Evolutionary conservation across 2,113 vertebrate genomes (phyloP).

Genomic region (Lontra canadensis): DNA sequence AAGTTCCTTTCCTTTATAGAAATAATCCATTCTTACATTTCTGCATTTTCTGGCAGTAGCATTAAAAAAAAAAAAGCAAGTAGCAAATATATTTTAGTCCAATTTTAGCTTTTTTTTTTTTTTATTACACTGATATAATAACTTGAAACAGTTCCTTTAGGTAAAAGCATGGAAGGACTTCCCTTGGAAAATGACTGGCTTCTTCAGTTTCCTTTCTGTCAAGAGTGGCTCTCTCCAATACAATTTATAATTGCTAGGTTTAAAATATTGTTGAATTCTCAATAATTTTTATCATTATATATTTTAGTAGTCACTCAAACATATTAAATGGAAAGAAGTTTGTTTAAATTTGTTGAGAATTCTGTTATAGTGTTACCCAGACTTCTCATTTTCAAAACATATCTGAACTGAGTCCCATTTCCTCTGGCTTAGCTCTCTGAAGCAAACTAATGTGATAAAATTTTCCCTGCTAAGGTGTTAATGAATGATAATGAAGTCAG

Average conservation of each 20-base stretch:
- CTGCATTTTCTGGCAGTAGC: not conserved
- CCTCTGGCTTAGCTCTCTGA: not conserved
- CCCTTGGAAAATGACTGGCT: not conserved
- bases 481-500: constrained; percentile 52
- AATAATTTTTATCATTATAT: not conserved
- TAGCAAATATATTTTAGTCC: not conserved
- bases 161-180: not conserved
- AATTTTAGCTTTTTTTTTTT: not conserved
- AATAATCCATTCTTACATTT: not conserved
- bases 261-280: not conserved
- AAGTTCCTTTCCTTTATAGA: not conserved
- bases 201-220: not conserved
- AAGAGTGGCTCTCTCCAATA: not conserved
- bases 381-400: not conserved
- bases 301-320: not conserved
- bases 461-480: not conserved
- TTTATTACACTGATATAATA: not conserved
- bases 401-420: not conserved
- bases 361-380: not conserved
- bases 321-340: not conserved
- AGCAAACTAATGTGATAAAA: constrained; percentile 48
- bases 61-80: not conserved
- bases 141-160: not conserved
- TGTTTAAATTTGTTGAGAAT: not conserved
- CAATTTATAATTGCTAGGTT: not conserved